phyloP scores from a whole-genome alignment of 2,888 invertebrate genomes.

The Drosophila mayaguana region DNA sequence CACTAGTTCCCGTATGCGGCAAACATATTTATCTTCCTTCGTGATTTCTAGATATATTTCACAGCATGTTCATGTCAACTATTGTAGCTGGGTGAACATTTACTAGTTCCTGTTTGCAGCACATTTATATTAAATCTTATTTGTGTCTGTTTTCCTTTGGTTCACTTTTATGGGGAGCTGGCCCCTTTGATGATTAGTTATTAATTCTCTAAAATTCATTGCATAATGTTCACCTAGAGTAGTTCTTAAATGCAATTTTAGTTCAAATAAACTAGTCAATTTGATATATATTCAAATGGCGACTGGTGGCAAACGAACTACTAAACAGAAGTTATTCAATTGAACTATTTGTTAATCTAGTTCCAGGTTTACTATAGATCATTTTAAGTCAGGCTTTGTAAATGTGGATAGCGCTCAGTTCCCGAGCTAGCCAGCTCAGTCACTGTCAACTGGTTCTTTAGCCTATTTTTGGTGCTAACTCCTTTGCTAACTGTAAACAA shows the following conservation, averaged over 20 bases:
- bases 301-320: too few relatives aligned
- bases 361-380: too few relatives aligned
- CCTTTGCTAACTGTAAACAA: slow-evolving; percentile 39
- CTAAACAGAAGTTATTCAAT: too few relatives aligned
- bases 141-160: too few relatives aligned
- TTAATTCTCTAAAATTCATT: background rate
- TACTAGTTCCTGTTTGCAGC: too few relatives aligned
- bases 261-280: too few relatives aligned
- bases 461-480: slow-evolving; percentile 36
- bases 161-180: background rate
- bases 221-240: background rate
- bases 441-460: slow-evolving; percentile 20
- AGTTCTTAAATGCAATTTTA: background rate
- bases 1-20: background rate
- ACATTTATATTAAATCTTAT: too few relatives aligned
- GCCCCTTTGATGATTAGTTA: background rate
- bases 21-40: background rate
- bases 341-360: too few relatives aligned
- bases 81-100: too few relatives aligned
- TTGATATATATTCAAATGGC: too few relatives aligned
- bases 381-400: too few relatives aligned
- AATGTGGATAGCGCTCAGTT: too few relatives aligned
- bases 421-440: background rate
- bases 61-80: background rate
- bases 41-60: background rate